Evolutionary conservation across 2,888 invertebrate species (phyloP), one percentile per base, ranked within the genome.

Genomic region (Oscheius myriophilus): DNA sequence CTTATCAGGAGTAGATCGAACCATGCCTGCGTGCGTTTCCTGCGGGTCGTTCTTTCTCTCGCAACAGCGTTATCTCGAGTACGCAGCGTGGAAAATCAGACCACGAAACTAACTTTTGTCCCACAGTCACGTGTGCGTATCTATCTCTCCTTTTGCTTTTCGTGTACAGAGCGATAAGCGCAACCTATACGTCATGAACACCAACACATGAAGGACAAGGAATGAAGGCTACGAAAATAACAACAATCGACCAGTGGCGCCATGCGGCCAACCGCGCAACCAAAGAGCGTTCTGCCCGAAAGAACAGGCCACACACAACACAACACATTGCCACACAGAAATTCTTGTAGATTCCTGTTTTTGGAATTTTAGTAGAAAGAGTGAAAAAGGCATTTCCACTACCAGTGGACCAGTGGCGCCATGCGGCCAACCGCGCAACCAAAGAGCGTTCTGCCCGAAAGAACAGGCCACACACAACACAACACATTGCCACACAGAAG

Each of bases 101-200:
- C 49, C 61, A 61, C 49, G 21, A 46, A 61, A 49, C 25, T 45
- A 21, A 49, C 49, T 2, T 18, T 61, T 33, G 33, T 33, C 33
- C 33, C 61, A 16, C 45, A 33, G 61, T 61, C 61, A 61, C 61
- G 61, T 61, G 61, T 16, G 18, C 39, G 55, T 21, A 14, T 25
- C 18, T 54, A 25, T n/a, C 43, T 25, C 26, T 1, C 33, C 26
- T 58, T 58, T 42, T 23, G 58, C 42, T 58, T 18, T 45, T 25
- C 43, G 58, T 43, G 42, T 43, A 58, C 46, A 33, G 45, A 18
- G 49, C 18, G 49, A 49, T 18, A 18, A 23, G 49, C 1, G 16
- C 49, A 14, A 49, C 33, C 26, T 9, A 33, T 33, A 61, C 61
- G 61, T 61, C 61, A 61, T 33, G 46, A n/a, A 11, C 49, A 25